phyloP scores from a whole-genome alignment of 2,113 vertebrate genomes.

The Tyrannus savana region DNA sequence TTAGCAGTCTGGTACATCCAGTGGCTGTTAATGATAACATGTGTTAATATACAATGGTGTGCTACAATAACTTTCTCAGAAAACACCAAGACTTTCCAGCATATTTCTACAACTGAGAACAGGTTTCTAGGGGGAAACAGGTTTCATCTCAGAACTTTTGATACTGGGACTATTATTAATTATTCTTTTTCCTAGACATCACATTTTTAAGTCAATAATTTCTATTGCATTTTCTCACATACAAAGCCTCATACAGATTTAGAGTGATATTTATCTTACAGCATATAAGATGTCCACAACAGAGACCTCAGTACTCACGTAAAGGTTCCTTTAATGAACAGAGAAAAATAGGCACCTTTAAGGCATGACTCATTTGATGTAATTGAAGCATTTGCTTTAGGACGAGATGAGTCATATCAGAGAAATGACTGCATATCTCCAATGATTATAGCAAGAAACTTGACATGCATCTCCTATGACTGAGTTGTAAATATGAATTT shows the following conservation, averaged over 20 bases:
- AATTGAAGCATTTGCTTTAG: conserved; percentile 17
- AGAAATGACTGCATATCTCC: neutral
- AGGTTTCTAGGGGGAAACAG: neutral
- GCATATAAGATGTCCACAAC: neutral
- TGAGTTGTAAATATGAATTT: neutral
- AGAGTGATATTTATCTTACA: neutral
- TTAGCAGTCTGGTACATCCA: neutral
- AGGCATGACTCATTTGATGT: neutral
- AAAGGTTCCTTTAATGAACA: neutral
- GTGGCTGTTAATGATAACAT: neutral
- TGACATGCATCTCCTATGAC: neutral
- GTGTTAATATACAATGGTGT: neutral
- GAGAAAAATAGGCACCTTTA: neutral
- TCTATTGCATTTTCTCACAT: neutral
- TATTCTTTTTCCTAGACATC: neutral
- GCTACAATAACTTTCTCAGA: neutral
- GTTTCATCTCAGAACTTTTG: neutral
- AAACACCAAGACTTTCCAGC: neutral
- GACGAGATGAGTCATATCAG: neutral
- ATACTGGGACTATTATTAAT: neutral
- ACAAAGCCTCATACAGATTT: neutral
- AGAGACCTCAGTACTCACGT: neutral
- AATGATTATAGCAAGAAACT: neutral
- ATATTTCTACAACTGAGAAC: neutral
- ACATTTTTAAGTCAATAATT: neutral